Percentiles rank a stretch among this genome's conserved stretches.
These are phyloP conservation scores for Drosophila engyochracea DNA, from an alignment of 2,888 invertebrate species.

Conservation along the genomic window DNA sequence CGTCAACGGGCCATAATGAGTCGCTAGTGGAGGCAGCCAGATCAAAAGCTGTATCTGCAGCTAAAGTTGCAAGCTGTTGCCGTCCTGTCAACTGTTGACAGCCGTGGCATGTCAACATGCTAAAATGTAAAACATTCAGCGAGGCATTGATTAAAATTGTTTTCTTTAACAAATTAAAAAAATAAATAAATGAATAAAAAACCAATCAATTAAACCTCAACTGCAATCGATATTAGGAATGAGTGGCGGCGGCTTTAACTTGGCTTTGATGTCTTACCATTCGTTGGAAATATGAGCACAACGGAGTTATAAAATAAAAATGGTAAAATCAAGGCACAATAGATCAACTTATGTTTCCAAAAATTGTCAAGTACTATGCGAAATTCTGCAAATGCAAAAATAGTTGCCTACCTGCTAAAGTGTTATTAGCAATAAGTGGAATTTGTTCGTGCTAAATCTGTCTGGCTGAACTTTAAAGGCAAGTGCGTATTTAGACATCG, in stretches of 20 bases:
- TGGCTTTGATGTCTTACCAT: neutral
- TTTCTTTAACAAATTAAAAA: conserved; percentile 39
- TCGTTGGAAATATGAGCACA: neutral
- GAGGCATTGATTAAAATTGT: conserved; percentile 75
- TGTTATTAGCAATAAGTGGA: neutral
- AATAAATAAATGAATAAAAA: neutral
- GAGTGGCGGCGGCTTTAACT: neutral
- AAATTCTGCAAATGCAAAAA: neutral
- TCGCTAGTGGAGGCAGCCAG: conserved; percentile 43
- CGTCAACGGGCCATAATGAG: conserved; percentile 77
- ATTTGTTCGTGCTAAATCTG: neutral
- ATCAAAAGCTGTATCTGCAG: neutral
- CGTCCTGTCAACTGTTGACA: conserved; percentile 75
- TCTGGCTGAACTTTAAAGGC: neutral
- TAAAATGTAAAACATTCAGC: conserved; percentile 73
- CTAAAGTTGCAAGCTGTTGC: conserved; percentile 21
- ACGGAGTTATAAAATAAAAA: neutral
- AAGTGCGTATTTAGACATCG: conserved; percentile 9
- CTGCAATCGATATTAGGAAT: conserved; percentile 1
- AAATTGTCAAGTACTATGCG: neutral
- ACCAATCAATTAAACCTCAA: conserved; percentile 5
- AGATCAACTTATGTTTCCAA: neutral
- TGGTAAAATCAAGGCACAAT: neutral
- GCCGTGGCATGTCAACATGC: conserved; percentile 81
- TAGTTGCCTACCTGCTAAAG: neutral